Percentiles rank a stretch among this genome's conserved stretches.
Evolutionary conservation across 2,797 vertebrate genomes (phyloP).

Genomic region (Chelon labrosus): DNA sequence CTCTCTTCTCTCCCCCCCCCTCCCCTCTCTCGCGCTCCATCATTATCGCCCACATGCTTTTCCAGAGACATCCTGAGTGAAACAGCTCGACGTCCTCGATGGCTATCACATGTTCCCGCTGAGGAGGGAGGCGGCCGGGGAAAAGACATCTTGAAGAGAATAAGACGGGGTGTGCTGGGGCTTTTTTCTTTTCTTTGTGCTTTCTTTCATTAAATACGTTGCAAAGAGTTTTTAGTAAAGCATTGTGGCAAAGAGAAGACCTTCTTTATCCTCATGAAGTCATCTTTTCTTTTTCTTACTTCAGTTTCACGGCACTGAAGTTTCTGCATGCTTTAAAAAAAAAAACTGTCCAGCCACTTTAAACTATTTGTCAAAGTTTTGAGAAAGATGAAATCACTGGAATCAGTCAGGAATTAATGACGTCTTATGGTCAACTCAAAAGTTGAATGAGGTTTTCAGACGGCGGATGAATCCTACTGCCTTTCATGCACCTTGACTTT

Average conservation of each 20-base stretch:
- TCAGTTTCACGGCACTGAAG: background rate
- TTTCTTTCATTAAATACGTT: constrained; percentile 31
- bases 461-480: background rate
- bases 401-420: too few species aligned
- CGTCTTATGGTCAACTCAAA: too few species aligned
- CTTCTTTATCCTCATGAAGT: background rate
- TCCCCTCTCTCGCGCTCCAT: constrained; percentile 66
- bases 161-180: constrained; percentile 34
- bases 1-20: constrained; percentile 36
- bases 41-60: constrained; percentile 85
- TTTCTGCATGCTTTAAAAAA: background rate
- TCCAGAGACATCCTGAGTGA: constrained; percentile 81
- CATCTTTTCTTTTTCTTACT: background rate
- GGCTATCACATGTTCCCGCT: constrained; percentile 81
- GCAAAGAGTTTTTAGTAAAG: constrained; percentile 15
- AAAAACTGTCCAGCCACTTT: too few species aligned
- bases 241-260: background rate
- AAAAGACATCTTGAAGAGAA: constrained; percentile 65
- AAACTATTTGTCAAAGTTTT: too few species aligned
- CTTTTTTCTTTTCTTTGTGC: constrained; percentile 34
- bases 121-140: constrained; percentile 67
- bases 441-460: too few species aligned
- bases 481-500: background rate
- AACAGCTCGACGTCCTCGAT: constrained; percentile 76
- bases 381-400: too few species aligned